phyloP scores from a whole-genome alignment of 2,888 invertebrate genomes.

The Habroteleia sp. region DNA sequence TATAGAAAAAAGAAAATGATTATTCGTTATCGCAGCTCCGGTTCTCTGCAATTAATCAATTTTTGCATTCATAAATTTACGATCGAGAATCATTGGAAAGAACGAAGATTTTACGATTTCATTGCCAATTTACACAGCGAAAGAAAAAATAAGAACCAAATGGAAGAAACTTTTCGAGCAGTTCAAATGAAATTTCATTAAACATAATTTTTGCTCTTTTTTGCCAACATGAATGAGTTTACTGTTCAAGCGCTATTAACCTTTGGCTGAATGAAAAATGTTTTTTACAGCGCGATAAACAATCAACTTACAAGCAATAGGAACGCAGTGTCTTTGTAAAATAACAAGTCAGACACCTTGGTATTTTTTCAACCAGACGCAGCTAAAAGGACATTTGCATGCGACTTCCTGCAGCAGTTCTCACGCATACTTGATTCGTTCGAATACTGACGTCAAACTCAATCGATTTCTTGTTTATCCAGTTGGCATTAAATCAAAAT shows the following conservation, averaged over 20 bases:
- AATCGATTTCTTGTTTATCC: conserved; percentile 46
- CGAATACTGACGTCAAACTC: conserved; percentile 33
- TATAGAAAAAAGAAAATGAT: background rate
- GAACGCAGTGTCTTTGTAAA: too few species aligned
- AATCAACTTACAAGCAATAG: too few species aligned
- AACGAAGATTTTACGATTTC: too few species aligned
- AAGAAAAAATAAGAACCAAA: conserved; percentile 6
- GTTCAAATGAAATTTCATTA: background rate
- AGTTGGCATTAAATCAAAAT: conserved; percentile 54
- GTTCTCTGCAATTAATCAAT: too few species aligned
- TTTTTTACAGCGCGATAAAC: too few species aligned
- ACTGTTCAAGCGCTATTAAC: conserved; percentile 2
- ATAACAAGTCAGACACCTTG: too few species aligned
- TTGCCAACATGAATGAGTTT: background rate
- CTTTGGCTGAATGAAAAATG: background rate
- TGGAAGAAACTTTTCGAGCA: background rate
- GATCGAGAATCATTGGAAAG: too few species aligned
- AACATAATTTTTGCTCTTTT: conserved; percentile 1
- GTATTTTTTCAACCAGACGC: background rate
- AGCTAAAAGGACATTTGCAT: conserved; percentile 3
- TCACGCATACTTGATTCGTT: conserved; percentile 26
- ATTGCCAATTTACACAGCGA: too few species aligned
- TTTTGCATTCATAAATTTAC: too few species aligned
- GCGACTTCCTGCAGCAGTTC: conserved; percentile 24
- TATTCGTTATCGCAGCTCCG: too few species aligned